Conservation (phyloP, 1,140 invertebrate genomes). For the Drosophila elegans region DNA sequence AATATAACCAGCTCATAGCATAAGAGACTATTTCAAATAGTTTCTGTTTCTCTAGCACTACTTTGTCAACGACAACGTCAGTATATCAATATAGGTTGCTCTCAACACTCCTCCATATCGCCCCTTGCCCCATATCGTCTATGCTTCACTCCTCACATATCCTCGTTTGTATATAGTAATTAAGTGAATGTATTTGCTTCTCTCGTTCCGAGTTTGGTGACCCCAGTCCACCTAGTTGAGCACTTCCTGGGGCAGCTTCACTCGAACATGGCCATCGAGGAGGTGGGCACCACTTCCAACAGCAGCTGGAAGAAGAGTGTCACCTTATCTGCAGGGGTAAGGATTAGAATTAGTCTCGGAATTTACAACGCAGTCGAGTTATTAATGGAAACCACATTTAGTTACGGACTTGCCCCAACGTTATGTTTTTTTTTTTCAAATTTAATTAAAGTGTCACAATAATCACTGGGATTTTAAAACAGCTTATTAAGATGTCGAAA, state of each 20-base stretch:
- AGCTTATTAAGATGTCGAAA: no score
- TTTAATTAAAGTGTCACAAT: no score
- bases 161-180: conserved; percentile 47
- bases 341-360: background rate
- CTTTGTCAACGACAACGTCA: conserved; percentile 48
- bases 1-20: conserved; percentile 64
- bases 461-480: no score
- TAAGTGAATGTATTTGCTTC: conserved; percentile 45
- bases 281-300: conserved; percentile 95
- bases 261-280: conserved; percentile 86
- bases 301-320: conserved; percentile 96
- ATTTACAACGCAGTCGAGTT: background rate
- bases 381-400: background rate
- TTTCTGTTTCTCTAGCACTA: conserved; percentile 40
- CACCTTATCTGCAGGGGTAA: conserved; percentile 90
- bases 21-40: conserved; percentile 62
- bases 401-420: no score
- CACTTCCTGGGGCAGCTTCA: conserved; percentile 29
- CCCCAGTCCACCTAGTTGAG: conserved; percentile 7
- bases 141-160: conserved; percentile 36
- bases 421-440: no score
- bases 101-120: conserved; percentile 2
- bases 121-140: conserved; percentile 26
- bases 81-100: conserved; percentile 53
- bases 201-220: conserved; percentile 1